Conservation (phyloP, 2,888 invertebrate species). For the Adelphocoris suturalis region DNA sequence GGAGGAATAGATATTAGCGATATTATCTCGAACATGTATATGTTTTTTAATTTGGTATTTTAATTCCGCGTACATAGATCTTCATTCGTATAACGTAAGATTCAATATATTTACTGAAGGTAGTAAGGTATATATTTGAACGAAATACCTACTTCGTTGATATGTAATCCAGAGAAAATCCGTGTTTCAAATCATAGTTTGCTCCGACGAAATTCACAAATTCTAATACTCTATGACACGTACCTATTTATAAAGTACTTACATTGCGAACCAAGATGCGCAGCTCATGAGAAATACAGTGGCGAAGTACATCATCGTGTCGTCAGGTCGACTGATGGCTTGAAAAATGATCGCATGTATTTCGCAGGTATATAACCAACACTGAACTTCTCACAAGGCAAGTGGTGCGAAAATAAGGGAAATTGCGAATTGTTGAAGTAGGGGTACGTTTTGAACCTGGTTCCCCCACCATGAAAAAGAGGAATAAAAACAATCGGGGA, state of each 20-base stretch:
- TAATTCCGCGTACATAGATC: too few relatives aligned
- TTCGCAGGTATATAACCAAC: neutral
- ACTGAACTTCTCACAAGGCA: neutral
- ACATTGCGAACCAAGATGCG: slow-evolving; percentile 62
- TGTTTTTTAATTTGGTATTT: too few relatives aligned
- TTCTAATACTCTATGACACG: too few relatives aligned
- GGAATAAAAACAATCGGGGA: slow-evolving; percentile 26
- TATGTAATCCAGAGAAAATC: too few relatives aligned
- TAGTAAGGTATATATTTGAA: too few relatives aligned
- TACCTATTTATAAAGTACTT: neutral
- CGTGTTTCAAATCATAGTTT: too few relatives aligned
- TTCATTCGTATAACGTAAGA: too few relatives aligned
- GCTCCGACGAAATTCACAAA: too few relatives aligned
- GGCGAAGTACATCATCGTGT: slow-evolving; percentile 26
- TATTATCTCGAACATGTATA: too few relatives aligned
- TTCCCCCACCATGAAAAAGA: neutral
- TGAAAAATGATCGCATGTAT: neutral
- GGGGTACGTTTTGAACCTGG: neutral
- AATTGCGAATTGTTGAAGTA: neutral
- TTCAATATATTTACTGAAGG: too few relatives aligned
- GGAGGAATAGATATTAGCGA: too few relatives aligned
- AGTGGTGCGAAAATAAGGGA: neutral
- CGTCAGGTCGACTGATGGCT: slow-evolving; percentile 2
- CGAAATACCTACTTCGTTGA: too few relatives aligned
- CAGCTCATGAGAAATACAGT: slow-evolving; percentile 58